Evolutionary conservation across 2,888 invertebrate genomes (phyloP).

Genomic region (Tenthredo notha): DNA sequence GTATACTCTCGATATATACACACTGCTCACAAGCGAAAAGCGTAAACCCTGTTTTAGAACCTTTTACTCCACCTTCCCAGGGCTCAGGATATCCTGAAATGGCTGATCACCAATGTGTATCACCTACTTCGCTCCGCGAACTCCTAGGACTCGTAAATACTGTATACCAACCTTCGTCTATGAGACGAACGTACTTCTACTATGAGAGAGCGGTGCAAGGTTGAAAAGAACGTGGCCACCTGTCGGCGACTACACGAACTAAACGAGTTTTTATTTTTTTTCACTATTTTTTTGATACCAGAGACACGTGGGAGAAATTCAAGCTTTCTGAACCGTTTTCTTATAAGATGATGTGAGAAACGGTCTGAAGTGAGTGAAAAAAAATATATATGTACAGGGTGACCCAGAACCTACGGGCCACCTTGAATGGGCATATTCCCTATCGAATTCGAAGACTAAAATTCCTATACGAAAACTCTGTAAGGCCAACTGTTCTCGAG

Average conservation of each 20-base stretch:
- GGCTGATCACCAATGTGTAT: constrained; percentile 11
- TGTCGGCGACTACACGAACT: not conserved
- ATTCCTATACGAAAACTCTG: too few relatives aligned
- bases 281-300: not conserved
- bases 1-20: constrained; percentile 2
- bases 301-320: too few relatives aligned
- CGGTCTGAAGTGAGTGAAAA: not conserved
- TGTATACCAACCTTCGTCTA: too few relatives aligned
- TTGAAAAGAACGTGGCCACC: not conserved
- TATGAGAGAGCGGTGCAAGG: not conserved
- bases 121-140: not conserved
- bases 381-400: not conserved
- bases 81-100: not conserved
- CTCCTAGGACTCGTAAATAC: not conserved
- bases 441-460: too few relatives aligned
- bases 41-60: not conserved
- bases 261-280: too few relatives aligned
- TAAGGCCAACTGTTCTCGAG: too few relatives aligned
- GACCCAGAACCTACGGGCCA: too few relatives aligned
- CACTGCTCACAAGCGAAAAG: not conserved
- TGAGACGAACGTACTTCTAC: too few relatives aligned
- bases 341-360: not conserved
- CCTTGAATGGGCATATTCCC: too few relatives aligned
- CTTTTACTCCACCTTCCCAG: not conserved
- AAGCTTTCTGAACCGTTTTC: not conserved